These are phyloP conservation scores for Hypotaenidia okinawae DNA, from an alignment of 2,797 vertebrate species.

Conservation along the genomic window DNA sequence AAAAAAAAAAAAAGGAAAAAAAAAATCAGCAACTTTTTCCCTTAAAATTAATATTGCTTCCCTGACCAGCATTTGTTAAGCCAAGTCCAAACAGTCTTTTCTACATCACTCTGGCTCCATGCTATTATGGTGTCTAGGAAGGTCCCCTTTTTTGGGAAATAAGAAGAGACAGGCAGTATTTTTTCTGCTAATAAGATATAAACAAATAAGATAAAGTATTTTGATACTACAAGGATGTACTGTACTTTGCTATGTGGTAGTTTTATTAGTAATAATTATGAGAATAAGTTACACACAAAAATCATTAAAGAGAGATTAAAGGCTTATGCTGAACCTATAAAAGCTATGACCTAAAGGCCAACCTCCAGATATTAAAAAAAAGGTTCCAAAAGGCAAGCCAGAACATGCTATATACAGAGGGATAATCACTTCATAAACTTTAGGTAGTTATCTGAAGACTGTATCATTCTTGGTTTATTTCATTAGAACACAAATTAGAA, in stretches of 20 bases:
- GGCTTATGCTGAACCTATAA: conserved; percentile 1
- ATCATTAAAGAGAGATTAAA: conserved; percentile 46
- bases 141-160: background rate
- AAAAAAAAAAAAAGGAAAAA: background rate
- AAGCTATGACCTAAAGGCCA: background rate
- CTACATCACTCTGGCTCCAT: background rate
- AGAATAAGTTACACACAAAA: conserved; percentile 18
- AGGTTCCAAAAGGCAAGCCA: conserved; percentile 8
- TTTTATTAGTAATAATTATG: conserved; percentile 41
- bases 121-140: background rate
- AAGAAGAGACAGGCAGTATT: background rate
- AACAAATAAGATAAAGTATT: conserved; percentile 44
- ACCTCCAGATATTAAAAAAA: background rate
- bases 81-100: background rate
- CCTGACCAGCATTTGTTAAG: background rate
- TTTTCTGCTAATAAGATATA: conserved; percentile 18
- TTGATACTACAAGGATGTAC: background rate
- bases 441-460: background rate
- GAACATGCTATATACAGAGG: background rate
- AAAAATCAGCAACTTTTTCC: background rate
- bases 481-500: background rate
- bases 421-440: background rate
- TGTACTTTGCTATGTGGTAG: background rate
- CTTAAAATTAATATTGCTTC: background rate
- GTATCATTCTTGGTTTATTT: background rate